These are phyloP conservation scores for Callyntrura guangdongensis DNA, from an alignment of 2,888 invertebrate species.

Conservation along the genomic window DNA sequence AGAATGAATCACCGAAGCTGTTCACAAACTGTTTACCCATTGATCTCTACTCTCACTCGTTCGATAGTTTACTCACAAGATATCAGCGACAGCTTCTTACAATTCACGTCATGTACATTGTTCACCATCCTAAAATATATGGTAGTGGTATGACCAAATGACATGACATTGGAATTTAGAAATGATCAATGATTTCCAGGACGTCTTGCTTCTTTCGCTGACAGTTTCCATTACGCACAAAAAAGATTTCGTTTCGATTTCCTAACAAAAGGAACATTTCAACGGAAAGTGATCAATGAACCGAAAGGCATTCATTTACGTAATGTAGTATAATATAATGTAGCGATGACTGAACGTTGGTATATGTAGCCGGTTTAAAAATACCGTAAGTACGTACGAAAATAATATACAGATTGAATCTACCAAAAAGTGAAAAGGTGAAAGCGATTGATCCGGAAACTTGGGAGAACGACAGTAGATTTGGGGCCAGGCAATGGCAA, in stretches of 20 bases:
- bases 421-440: too few relatives aligned
- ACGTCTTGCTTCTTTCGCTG: conserved; percentile 69
- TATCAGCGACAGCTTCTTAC: background rate
- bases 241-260: conserved; percentile 19
- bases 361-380: too few relatives aligned
- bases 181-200: conserved; percentile 74
- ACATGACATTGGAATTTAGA: conserved; percentile 75
- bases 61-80: conserved; percentile 2
- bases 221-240: conserved; percentile 70
- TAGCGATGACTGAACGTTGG: background rate
- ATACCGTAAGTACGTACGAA: too few relatives aligned
- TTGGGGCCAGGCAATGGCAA: too few relatives aligned
- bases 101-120: conserved; percentile 47
- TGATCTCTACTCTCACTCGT: background rate
- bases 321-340: background rate
- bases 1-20: background rate
- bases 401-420: too few relatives aligned
- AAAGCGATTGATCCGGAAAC: too few relatives aligned
- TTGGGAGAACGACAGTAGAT: too few relatives aligned
- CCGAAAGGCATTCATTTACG: conserved; percentile 23
- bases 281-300: conserved; percentile 15
- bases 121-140: conserved; percentile 16
- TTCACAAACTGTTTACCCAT: background rate
- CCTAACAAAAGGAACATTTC: conserved; percentile 53
- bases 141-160: conserved; percentile 63